Base-by-base conservation (phyloP, 2,797 vertebrate genomes). In the Streptopelia turtur region DNA sequence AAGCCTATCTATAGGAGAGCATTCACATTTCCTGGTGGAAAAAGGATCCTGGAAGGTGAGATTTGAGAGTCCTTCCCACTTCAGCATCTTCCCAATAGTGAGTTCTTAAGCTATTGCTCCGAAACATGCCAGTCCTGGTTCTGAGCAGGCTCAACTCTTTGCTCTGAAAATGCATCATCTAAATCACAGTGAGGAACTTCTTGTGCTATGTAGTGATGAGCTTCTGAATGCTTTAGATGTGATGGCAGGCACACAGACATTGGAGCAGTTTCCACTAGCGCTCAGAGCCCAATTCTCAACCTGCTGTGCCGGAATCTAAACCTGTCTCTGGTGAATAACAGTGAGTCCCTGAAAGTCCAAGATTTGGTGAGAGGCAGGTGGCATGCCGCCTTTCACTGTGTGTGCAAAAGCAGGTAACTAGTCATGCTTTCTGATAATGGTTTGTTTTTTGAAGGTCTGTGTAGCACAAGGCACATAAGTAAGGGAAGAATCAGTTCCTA, bases 331-430 rank as follows among this genome's bases (percentile, higher is more conserved):
- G 53, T 59, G 41, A 75, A 17, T 43, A 24, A 27, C 43, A 81
- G 66, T 4, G 30, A 68, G 49, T 63, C 82, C 71, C 43, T 85
- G 15, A 3, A 69, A 70, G 16, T 49, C 25, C 47, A 64, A 60
- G 78, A 2, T 16, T 18, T 1, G n/a, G 49, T 45, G 24, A 35
- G 20, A 83, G 37, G 43, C 35, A 79, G 65, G 22, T 47, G 9
- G 61, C 61, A 59, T 0, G 0, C 2, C 4, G 0, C 20, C 5
- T 90, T 81, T 7, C 1, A 1, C 43, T 71, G 11, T 43, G 55
- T 0, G 0, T 71, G 37, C 56, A 60, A 61, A 69, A 84, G 17
- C 83, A 82, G 12, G 16, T 63, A 16, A 11, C 39, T 52, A 20
- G 24, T 50, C 5, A 5, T 49, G 52, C 28, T 18, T 70, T 1